Percentiles rank a stretch among this genome's conserved stretches.
Evolutionary conservation across 2,113 vertebrate species (phyloP).

Genomic region (Macquaria australasica): DNA sequence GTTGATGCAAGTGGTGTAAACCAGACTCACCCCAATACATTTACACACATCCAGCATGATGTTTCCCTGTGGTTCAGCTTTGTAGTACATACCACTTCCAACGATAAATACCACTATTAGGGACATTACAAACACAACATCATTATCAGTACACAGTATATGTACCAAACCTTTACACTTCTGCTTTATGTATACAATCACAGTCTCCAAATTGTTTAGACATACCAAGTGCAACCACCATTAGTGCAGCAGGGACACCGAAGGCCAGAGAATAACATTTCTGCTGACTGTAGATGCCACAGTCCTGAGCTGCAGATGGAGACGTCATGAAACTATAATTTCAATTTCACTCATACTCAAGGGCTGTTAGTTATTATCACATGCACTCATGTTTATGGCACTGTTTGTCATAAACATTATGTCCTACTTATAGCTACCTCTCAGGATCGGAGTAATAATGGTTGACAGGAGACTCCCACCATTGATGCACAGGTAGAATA

Average conservation of each 20-base stretch:
- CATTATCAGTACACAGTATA: not conserved
- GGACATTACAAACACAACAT: slow-evolving; percentile 39
- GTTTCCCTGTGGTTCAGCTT: slow-evolving; percentile 92
- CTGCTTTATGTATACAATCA: not conserved
- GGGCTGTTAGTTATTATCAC: not conserved
- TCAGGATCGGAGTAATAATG: slow-evolving; percentile 91
- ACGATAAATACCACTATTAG: slow-evolving; percentile 91
- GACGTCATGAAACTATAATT: not conserved
- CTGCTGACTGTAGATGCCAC: slow-evolving; percentile 88
- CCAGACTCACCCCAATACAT: slow-evolving; percentile 91
- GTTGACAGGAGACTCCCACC: slow-evolving; percentile 95
- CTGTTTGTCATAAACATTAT: not conserved
- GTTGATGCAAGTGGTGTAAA: not conserved
- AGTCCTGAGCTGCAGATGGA: slow-evolving; percentile 86
- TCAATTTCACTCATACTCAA: not conserved
- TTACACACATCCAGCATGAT: slow-evolving; percentile 89
- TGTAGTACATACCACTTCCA: slow-evolving; percentile 94
- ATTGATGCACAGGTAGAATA: slow-evolving; percentile 96
- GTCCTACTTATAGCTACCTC: slow-evolving; percentile 84
- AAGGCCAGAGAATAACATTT: slow-evolving; percentile 95
- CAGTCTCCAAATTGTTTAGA: not conserved
- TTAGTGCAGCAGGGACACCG: slow-evolving; percentile 93
- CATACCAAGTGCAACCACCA: slow-evolving; percentile 90
- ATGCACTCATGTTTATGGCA: not conserved
- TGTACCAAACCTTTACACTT: not conserved